phyloP scores from a whole-genome alignment of 35 echinoderm and acorn worm species.

The Hemicentrotus pulcherrimus region DNA sequence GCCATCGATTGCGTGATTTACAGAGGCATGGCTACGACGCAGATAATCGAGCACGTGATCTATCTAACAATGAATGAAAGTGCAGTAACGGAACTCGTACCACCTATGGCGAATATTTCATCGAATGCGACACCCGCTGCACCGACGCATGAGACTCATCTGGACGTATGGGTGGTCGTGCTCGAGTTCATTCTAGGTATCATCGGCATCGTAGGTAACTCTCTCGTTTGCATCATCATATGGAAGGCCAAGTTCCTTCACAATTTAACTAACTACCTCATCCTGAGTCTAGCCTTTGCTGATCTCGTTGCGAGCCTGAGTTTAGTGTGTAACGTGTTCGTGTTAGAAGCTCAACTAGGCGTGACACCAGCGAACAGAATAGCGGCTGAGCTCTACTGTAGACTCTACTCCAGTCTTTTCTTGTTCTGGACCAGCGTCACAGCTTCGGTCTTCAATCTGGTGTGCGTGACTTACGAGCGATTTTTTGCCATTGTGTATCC shows the following conservation, averaged over 20 bases:
- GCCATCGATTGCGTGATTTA: background rate
- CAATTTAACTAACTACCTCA: slow-evolving; percentile 93
- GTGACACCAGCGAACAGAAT: slow-evolving; percentile 32
- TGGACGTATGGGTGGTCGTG: slow-evolving; percentile 74
- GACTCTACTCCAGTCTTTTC: slow-evolving; percentile 68
- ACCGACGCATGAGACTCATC: background rate
- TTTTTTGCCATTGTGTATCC: slow-evolving; percentile 92
- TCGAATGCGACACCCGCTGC: background rate
- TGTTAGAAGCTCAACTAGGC: slow-evolving; percentile 59
- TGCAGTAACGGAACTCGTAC: background rate
- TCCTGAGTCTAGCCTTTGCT: slow-evolving; percentile 86
- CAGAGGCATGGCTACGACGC: background rate
- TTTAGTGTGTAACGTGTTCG: slow-evolving; percentile 85
- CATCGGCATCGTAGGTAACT: slow-evolving; percentile 83
- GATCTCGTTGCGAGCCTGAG: slow-evolving; percentile 80
- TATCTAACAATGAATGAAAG: slow-evolving; percentile 22
- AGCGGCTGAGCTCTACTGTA: slow-evolving; percentile 79
- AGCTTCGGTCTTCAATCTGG: slow-evolving; percentile 94
- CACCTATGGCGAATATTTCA: background rate
- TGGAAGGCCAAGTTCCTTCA: slow-evolving; percentile 78
- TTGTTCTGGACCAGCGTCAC: slow-evolving; percentile 96
- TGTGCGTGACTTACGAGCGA: slow-evolving; percentile 82
- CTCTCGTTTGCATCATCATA: slow-evolving; percentile 80
- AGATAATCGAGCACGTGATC: background rate
- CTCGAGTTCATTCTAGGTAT: slow-evolving; percentile 78